Evolutionary conservation across 2,113 vertebrate genomes (phyloP).

Genomic region (Formicarius rufipectus): DNA sequence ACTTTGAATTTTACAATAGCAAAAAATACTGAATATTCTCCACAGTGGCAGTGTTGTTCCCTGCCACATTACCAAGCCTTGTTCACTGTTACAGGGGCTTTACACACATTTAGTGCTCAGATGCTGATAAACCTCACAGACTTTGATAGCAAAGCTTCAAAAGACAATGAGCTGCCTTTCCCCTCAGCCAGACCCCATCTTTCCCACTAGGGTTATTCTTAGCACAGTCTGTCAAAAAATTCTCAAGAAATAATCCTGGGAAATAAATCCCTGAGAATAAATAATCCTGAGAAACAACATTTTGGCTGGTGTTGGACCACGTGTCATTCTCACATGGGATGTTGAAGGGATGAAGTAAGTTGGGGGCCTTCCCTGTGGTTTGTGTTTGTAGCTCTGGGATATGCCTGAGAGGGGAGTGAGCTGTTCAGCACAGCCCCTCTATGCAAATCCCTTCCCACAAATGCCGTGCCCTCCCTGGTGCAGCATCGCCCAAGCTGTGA

Average conservation of each 20-base stretch:
- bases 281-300: neutral
- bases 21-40: neutral
- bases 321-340: neutral
- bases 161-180: neutral
- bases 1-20: neutral
- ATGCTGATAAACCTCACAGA: neutral
- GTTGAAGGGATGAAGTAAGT: neutral
- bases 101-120: neutral
- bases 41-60: neutral
- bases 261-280: neutral
- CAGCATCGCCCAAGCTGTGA: neutral
- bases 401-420: neutral
- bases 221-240: neutral
- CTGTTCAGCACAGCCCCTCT: neutral
- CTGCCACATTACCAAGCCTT: neutral
- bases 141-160: neutral
- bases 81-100: neutral
- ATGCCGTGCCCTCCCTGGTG: neutral
- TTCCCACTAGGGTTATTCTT: neutral
- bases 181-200: neutral
- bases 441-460: neutral
- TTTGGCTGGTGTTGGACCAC: neutral
- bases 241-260: neutral
- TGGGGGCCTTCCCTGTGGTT: neutral
- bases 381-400: neutral